Base-by-base conservation (phyloP, 2,888 invertebrate genomes). In the Fissipunctia ypsillon region DNA sequence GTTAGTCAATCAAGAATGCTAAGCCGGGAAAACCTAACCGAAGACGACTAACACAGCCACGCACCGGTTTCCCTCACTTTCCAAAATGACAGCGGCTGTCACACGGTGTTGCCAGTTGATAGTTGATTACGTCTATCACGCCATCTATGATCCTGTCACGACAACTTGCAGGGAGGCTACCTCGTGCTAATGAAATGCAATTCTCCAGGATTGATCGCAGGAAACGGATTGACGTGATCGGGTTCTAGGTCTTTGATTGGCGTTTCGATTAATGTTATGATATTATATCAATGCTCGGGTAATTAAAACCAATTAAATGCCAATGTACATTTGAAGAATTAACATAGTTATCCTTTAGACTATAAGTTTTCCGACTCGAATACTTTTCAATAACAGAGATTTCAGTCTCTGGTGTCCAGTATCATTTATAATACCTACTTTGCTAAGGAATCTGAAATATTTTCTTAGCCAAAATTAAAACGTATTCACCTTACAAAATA, bases 211-310 rank as follows among this genome's bases (percentile, higher is more conserved):
- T 73, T 78, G 64, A 71, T 76, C 70, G 71, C 71, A 76, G 83
- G 70, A 83, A 83, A 76, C 22, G 63, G 38, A 71, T 77, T 73
- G 85, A 78, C 60, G 25, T 77, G 60, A 80, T 73, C 69, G 35
- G 35, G 22, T 22, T 22, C 59, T 59, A 19, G 25, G 72, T 84
- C 52, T 72, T 72, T 54, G 38, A 70, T 72, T 71, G 64, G 19
- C 67, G 35, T n/a, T 60, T 14, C 5, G 35, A 61, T 78, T 61
- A 48, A 19, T 57, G 52, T 45, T 19, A 14, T 4, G 67, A 60
- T 69, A 59, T 43, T n/a, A n/a, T n/a, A 3, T 19, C 28, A 16
- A 35, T 28, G 38, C 10, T 54, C 72, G 25, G 0, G 4, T 60
- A 14, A 52, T 38, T 45, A 25, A 19, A 38, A 10, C 5, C 16